Evolutionary conservation across 2,797 vertebrate genomes (phyloP).

Genomic region (Enteromius argenteus): DNA sequence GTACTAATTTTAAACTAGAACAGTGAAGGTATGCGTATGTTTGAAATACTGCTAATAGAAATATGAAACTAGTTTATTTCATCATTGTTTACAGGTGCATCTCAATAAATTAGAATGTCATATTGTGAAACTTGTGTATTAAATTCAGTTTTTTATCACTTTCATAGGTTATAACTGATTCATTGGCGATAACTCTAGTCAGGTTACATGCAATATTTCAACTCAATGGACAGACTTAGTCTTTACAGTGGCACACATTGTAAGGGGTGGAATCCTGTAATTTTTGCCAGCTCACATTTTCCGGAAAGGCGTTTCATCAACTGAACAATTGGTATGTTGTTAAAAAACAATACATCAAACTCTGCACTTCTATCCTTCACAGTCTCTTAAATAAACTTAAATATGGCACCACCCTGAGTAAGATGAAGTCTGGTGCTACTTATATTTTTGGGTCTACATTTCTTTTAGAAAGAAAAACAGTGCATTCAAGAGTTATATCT

Average conservation of each 20-base stretch:
- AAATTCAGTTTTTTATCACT: not conserved
- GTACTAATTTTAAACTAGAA: not conserved
- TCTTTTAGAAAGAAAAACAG: constrained; percentile 38
- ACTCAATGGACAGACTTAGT: not conserved
- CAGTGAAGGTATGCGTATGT: not conserved
- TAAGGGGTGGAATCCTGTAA: not conserved
- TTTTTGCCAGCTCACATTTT: not conserved
- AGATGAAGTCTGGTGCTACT: not conserved
- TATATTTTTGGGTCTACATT: not conserved
- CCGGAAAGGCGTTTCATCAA: not conserved
- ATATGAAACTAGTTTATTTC: not conserved
- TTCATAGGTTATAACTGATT: not conserved
- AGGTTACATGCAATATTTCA: not conserved
- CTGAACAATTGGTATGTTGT: not conserved
- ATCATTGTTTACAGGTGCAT: too few relatives aligned
- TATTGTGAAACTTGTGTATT: too few relatives aligned
- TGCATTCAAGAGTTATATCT: constrained; percentile 41
- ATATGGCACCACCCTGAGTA: not conserved
- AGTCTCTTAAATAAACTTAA: not conserved
- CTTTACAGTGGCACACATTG: not conserved
- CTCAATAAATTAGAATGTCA: too few relatives aligned
- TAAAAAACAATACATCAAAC: not conserved
- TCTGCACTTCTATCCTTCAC: not conserved
- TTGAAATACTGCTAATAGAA: not conserved
- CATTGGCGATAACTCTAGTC: not conserved